Conservation (phyloP, 2,888 invertebrate genomes). For the Drosophila mimetica region DNA sequence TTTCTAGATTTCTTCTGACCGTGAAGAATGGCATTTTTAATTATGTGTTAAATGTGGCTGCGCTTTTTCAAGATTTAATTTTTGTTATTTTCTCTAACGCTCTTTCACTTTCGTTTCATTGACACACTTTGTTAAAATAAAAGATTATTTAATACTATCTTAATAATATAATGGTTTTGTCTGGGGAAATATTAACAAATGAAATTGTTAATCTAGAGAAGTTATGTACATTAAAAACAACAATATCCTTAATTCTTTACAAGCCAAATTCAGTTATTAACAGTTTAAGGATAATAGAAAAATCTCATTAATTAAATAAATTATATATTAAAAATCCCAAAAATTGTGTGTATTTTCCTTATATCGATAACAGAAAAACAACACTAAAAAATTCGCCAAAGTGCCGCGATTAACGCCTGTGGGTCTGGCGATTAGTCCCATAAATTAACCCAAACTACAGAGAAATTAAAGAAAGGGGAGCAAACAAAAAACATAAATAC, state of each 20-base stretch:
- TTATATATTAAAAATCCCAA: no score
- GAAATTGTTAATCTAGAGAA: no score
- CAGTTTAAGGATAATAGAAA: no score
- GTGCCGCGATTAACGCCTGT: slow-evolving; percentile 34
- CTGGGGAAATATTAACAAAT: no score
- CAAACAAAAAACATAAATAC: slow-evolving; percentile 8
- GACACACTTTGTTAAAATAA: neutral
- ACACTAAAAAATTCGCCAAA: neutral
- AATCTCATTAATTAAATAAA: no score
- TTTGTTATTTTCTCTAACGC: slow-evolving; percentile 7
- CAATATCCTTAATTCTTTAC: no score
- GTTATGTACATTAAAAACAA: no score
- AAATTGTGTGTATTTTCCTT: no score
- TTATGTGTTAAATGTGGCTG: slow-evolving; percentile 50
- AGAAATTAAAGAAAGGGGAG: slow-evolving; percentile 13
- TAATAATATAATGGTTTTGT: no score
- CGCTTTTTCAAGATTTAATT: no score
- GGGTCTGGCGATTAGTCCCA: slow-evolving; percentile 42
- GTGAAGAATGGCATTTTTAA: slow-evolving; percentile 41
- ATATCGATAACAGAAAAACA: no score
- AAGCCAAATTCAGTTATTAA: no score
- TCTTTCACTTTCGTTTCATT: slow-evolving; percentile 22
- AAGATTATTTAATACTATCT: neutral
- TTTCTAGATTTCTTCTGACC: slow-evolving; percentile 18
- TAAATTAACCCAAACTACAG: slow-evolving; percentile 40